A percentile compares a stretch with the other conserved stretches of the same genome.
These are phyloP conservation scores for Arvicanthis niloticus DNA, from an alignment of 2,113 vertebrate genomes.

Conservation along the genomic window DNA sequence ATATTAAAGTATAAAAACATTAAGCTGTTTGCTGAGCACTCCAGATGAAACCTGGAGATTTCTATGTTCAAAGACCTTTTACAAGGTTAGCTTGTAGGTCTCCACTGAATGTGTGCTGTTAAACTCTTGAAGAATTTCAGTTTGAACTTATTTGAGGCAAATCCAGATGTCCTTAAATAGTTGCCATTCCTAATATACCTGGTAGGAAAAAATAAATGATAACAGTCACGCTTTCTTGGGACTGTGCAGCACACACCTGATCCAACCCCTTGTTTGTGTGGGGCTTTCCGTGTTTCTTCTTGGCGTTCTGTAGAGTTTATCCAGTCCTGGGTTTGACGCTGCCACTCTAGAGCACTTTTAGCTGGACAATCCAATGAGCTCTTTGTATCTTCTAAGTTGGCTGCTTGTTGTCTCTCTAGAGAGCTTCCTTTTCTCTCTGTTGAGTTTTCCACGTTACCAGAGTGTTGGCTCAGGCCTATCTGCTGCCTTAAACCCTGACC, in stretches of 20 bases:
- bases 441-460: conserved; percentile 87
- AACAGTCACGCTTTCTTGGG: conserved; percentile 77
- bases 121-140: conserved; percentile 14
- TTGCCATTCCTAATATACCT: conserved; percentile 60
- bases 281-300: conserved; percentile 92
- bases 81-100: not conserved
- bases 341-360: conserved; percentile 94
- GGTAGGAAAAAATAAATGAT: conserved; percentile 8
- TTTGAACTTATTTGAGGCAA: conserved; percentile 14
- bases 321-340: conserved; percentile 95
- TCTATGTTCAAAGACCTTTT: not conserved
- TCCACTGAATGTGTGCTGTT: not conserved
- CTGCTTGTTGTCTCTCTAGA: conserved; percentile 94
- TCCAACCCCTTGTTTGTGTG: conserved; percentile 93
- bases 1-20: not conserved
- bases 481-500: conserved; percentile 95
- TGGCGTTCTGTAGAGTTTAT: conserved; percentile 93
- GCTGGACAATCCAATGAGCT: conserved; percentile 93
- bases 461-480: conserved; percentile 87
- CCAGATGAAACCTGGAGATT: not conserved
- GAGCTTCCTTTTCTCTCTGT: conserved; percentile 95
- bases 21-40: not conserved
- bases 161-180: conserved; percentile 24
- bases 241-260: conserved; percentile 88
- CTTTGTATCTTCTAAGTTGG: conserved; percentile 93